Conservation (phyloP, 2,888 invertebrate species). For the Unio delphinus region DNA sequence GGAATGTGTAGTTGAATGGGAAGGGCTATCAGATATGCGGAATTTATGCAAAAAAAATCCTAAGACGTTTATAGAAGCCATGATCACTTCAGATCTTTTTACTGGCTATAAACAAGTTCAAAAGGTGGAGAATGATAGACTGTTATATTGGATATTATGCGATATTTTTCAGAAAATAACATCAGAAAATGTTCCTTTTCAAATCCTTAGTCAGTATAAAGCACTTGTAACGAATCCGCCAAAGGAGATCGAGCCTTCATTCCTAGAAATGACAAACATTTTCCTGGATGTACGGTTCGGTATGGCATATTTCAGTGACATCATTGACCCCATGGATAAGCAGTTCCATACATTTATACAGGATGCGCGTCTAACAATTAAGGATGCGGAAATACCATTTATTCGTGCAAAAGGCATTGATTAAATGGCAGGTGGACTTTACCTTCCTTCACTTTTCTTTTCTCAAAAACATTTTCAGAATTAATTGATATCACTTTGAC, state of each 20-base stretch:
- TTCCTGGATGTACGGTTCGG: slow-evolving; percentile 2
- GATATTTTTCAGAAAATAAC: slow-evolving; percentile 3
- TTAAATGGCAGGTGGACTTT: too few relatives aligned
- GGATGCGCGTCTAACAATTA: too few relatives aligned
- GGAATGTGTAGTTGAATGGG: not conserved
- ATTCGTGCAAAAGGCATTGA: too few relatives aligned
- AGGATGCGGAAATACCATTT: too few relatives aligned
- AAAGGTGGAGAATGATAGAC: slow-evolving; percentile 2
- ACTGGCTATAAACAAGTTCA: not conserved
- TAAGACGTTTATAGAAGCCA: not conserved
- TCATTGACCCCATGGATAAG: too few relatives aligned
- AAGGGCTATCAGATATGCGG: not conserved
- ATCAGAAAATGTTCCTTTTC: not conserved
- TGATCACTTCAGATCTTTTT: not conserved
- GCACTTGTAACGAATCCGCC: not conserved
- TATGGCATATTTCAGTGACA: not conserved
- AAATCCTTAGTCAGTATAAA: not conserved
- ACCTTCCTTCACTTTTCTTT: too few relatives aligned
- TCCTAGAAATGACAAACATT: slow-evolving; percentile 1
- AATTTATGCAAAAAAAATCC: not conserved
- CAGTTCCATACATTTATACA: too few relatives aligned
- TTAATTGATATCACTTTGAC: not conserved
- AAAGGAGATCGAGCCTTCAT: not conserved
- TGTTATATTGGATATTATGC: not conserved
- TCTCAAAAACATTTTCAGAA: too few relatives aligned